Conservation (phyloP, 2,888 invertebrate genomes). For the Plagiodera versicolora region DNA sequence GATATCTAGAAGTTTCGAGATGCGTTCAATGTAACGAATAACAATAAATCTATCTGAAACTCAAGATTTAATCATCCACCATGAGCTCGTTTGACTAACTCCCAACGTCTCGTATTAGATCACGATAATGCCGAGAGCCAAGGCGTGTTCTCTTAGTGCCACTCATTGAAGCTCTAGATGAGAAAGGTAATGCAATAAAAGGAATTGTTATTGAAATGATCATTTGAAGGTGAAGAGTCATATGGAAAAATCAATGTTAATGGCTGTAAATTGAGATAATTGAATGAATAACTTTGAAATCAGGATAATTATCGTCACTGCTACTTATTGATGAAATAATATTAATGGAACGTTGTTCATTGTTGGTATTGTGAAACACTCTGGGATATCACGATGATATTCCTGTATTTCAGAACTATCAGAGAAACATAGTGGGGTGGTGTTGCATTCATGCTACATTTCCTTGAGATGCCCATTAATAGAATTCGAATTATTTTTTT, state of each 20-base stretch:
- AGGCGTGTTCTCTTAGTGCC: conserved; percentile 27
- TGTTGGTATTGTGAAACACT: not conserved
- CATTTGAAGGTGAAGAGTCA: conserved; percentile 5
- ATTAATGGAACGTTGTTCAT: not conserved
- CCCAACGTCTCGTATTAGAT: conserved; percentile 22
- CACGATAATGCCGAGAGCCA: conserved; percentile 28
- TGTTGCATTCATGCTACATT: too few species aligned
- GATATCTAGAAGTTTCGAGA: not conserved
- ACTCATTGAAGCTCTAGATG: conserved; percentile 18
- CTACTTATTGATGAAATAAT: not conserved
- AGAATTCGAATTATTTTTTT: too few species aligned
- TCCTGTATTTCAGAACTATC: too few species aligned
- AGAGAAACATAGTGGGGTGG: too few species aligned
- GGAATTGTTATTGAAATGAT: conserved; percentile 8
- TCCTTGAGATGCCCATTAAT: too few species aligned
- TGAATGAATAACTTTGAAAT: not conserved
- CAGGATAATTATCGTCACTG: not conserved
- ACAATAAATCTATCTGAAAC: not conserved
- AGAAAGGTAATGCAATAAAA: conserved; percentile 20
- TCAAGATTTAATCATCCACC: not conserved
- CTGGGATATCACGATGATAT: not conserved
- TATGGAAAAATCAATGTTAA: conserved; percentile 1
- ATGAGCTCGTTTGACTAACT: conserved; percentile 10
- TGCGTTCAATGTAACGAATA: not conserved
- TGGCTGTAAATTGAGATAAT: not conserved